Percentiles rank a stretch among this genome's conserved stretches.
phyloP scores from a whole-genome alignment of 2,113 vertebrate species.

The Upupa epops region DNA sequence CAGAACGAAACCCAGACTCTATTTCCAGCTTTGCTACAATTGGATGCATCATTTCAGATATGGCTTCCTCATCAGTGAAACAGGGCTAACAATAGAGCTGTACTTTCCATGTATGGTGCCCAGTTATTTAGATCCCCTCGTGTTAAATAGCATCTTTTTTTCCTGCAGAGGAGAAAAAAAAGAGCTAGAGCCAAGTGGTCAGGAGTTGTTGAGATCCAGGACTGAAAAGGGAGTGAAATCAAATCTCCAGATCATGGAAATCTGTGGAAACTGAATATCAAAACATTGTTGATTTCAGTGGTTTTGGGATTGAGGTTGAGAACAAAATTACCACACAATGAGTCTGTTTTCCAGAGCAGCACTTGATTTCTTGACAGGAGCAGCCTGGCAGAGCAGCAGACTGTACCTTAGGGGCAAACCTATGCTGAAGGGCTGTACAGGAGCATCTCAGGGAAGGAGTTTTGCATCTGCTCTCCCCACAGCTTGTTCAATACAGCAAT shows the following conservation, averaged over 20 bases:
- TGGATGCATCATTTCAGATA: not conserved
- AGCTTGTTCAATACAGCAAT: not conserved
- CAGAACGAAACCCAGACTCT: not conserved
- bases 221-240: constrained; percentile 25
- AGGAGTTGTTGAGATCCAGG: not conserved
- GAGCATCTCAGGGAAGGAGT: not conserved
- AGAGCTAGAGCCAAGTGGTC: not conserved
- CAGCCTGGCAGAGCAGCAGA: not conserved
- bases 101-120: not conserved
- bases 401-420: not conserved
- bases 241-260: constrained; percentile 6
- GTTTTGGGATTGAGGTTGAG: not conserved
- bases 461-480: not conserved
- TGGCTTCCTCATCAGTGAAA: not conserved
- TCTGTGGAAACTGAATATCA: constrained; percentile 2
- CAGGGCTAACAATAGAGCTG: not conserved
- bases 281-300: constrained; percentile 1
- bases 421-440: not conserved
- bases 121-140: not conserved
- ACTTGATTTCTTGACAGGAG: not conserved
- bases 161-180: not conserved
- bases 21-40: not conserved
- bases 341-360: not conserved
- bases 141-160: not conserved
- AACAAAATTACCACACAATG: not conserved